Evolutionary conservation across 2,888 invertebrate species (phyloP).

Genomic region (Yponomeuta evonymella): DNA sequence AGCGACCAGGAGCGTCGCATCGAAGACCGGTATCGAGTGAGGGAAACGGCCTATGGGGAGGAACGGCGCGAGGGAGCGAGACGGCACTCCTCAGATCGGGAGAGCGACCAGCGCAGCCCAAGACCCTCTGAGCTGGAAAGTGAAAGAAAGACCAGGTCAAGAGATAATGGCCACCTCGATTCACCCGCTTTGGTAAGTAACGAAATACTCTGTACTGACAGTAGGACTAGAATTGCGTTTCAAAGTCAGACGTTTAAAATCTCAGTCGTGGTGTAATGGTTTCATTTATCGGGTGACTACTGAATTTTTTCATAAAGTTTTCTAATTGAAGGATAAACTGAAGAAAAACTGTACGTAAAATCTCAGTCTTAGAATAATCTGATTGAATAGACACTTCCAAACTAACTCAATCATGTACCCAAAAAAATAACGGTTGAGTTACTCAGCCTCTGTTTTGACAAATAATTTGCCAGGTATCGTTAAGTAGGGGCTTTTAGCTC

Average conservation of each 20-base stretch:
- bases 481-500: not conserved
- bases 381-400: too few relatives aligned
- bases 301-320: too few relatives aligned
- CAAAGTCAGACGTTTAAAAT: too few relatives aligned
- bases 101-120: slow-evolving; percentile 45
- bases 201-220: not conserved
- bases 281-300: too few relatives aligned
- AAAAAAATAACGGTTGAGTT: too few relatives aligned
- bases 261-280: too few relatives aligned
- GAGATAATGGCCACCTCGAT: slow-evolving; percentile 54
- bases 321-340: too few relatives aligned
- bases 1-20: slow-evolving; percentile 38
- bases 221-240: too few relatives aligned
- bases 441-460: not conserved
- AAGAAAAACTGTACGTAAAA: too few relatives aligned
- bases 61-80: slow-evolving; percentile 59
- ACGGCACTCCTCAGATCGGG: slow-evolving; percentile 75
- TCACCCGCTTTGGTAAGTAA: slow-evolving; percentile 65
- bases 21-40: slow-evolving; percentile 40
- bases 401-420: too few relatives aligned
- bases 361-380: too few relatives aligned
- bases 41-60: slow-evolving; percentile 33
- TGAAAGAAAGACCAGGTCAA: slow-evolving; percentile 44
- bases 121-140: slow-evolving; percentile 55
- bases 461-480: not conserved